Conservation (phyloP, 2,797 vertebrate genomes). For the Diplodus puntazzo region DNA sequence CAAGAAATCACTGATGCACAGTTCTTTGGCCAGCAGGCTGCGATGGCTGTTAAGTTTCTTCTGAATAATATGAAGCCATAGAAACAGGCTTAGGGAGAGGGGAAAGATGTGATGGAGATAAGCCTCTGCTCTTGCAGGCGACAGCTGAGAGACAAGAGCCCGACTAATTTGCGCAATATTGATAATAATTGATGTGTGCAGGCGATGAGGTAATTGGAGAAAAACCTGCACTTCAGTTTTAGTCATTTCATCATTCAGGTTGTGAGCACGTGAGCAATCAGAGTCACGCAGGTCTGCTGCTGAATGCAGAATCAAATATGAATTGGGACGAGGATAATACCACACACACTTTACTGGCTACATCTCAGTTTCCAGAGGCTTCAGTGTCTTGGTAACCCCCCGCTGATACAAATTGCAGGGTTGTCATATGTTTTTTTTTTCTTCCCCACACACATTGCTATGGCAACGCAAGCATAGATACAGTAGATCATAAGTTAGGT, state of each 20-base stretch:
- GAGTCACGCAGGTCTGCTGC: not conserved
- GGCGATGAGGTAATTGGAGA: not conserved
- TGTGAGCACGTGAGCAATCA: not conserved
- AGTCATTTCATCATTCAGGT: not conserved
- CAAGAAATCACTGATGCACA: not conserved
- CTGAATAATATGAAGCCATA: constrained; percentile 7
- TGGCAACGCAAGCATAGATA: constrained; percentile 73
- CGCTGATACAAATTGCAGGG: constrained; percentile 53
- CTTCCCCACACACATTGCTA: constrained; percentile 69
- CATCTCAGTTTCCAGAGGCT: constrained; percentile 20
- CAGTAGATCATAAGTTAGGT: constrained; percentile 66
- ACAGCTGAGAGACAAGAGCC: not conserved
- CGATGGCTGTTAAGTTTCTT: not conserved
- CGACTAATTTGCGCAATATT: not conserved
- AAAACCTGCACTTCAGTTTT: not conserved
- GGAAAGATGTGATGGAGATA: not conserved
- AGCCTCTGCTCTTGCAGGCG: not conserved
- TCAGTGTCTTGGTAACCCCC: constrained; percentile 57
- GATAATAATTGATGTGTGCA: not conserved
- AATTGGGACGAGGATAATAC: not conserved
- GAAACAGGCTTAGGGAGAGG: constrained; percentile 8
- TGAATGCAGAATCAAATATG: too few species aligned
- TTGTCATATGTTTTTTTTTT: constrained; percentile 63
- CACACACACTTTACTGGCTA: not conserved
- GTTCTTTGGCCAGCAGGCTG: not conserved